phyloP scores from a whole-genome alignment of 2,113 vertebrate genomes.

The Microtus richardsoni region DNA sequence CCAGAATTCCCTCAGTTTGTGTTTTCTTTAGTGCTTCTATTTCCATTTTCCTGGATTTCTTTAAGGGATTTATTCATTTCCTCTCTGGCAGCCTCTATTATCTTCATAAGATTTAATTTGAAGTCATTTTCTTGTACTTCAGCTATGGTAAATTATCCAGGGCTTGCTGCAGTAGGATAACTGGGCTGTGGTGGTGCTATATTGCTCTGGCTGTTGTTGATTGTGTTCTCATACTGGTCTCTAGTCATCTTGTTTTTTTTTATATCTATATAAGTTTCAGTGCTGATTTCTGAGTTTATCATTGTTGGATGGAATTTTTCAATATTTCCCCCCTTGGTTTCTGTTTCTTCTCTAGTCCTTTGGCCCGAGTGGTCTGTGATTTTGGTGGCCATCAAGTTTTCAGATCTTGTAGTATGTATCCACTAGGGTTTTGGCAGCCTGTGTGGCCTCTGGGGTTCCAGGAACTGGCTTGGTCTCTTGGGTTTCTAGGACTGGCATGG shows the following conservation, averaged over 20 bases:
- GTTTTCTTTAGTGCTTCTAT: not conserved
- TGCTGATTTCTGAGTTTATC: not conserved
- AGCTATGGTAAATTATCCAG: not conserved
- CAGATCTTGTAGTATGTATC: not conserved
- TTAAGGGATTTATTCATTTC: not conserved
- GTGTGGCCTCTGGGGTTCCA: not conserved
- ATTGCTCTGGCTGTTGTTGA: not conserved
- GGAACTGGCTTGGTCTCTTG: not conserved
- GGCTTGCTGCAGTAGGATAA: not conserved
- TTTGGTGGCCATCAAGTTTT: not conserved
- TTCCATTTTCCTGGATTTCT: no score
- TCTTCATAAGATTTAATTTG: not conserved
- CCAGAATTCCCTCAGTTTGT: not conserved
- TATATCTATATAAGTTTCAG: not conserved
- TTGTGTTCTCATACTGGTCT: not conserved
- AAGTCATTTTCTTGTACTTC: not conserved
- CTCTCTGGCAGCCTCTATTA: not conserved
- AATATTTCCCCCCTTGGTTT: not conserved
- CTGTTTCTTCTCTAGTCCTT: not conserved
- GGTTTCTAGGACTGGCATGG: not conserved
- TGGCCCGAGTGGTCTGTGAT: not conserved
- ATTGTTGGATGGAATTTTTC: not conserved
- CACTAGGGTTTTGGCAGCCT: not conserved
- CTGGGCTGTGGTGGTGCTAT: not conserved
- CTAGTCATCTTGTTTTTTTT: not conserved